Evolutionary conservation across 2,888 invertebrate genomes (phyloP).

Genomic region (Amphiduros pacificus): DNA sequence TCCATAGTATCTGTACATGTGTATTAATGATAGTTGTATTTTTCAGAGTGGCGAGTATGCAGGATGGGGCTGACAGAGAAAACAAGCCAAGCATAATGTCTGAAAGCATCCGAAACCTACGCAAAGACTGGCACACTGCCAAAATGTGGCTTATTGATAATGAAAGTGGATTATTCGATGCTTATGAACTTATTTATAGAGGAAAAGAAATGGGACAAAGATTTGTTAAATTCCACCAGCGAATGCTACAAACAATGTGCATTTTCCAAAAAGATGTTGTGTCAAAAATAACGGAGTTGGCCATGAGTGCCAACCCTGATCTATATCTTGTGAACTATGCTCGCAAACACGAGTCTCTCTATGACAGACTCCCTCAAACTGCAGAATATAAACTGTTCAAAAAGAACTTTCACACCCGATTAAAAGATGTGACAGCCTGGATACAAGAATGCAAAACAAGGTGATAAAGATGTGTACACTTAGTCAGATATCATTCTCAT

Average conservation of each 20-base stretch:
- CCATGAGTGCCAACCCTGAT: slow-evolving; percentile 25
- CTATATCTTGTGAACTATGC: slow-evolving; percentile 33
- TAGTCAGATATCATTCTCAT: too few relatives aligned
- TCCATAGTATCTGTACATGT: too few relatives aligned
- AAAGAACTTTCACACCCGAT: slow-evolving; percentile 34
- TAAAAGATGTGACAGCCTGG: slow-evolving; percentile 38
- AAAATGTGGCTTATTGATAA: slow-evolving; percentile 60
- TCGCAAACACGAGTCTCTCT: slow-evolving; percentile 36
- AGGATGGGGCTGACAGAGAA: slow-evolving; percentile 57
- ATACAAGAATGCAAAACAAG: slow-evolving; percentile 26
- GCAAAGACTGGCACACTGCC: slow-evolving; percentile 41
- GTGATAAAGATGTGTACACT: neutral
- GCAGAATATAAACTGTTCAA: slow-evolving; percentile 28
- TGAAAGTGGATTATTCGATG: slow-evolving; percentile 59
- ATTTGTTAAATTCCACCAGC: slow-evolving; percentile 48
- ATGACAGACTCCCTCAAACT: slow-evolving; percentile 28
- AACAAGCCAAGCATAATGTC: slow-evolving; percentile 48
- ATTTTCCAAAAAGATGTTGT: slow-evolving; percentile 49
- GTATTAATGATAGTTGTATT: too few relatives aligned
- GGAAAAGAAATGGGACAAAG: slow-evolving; percentile 23
- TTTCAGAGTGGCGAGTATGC: slow-evolving; percentile 59
- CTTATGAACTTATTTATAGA: slow-evolving; percentile 53
- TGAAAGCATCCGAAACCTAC: slow-evolving; percentile 57
- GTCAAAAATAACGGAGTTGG: slow-evolving; percentile 29
- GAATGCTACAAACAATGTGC: slow-evolving; percentile 53